phyloP scores from a whole-genome alignment of 2,888 invertebrate species.

The Serripes groenlandicus region DNA sequence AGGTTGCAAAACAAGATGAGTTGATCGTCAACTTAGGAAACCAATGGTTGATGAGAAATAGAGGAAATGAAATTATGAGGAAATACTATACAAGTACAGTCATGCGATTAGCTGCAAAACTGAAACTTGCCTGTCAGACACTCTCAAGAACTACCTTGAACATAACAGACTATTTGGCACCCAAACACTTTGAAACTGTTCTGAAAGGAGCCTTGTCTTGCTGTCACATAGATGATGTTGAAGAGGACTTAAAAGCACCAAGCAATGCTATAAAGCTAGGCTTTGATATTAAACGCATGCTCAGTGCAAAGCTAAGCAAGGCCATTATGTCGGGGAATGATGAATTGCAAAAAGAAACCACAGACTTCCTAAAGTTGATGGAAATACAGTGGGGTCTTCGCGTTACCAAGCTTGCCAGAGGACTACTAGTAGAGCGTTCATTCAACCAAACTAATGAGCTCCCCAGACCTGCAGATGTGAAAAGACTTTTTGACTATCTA shows the following conservation, averaged over 20 bases:
- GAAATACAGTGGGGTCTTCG: slow-evolving; percentile 50
- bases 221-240: slow-evolving; percentile 41
- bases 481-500: slow-evolving; percentile 46
- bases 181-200: slow-evolving; percentile 50
- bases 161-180: slow-evolving; percentile 40
- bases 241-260: slow-evolving; percentile 56
- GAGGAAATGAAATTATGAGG: slow-evolving; percentile 44
- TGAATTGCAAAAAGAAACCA: slow-evolving; percentile 34
- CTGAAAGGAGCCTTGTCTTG: slow-evolving; percentile 47
- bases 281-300: slow-evolving; percentile 50
- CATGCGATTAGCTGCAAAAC: slow-evolving; percentile 48
- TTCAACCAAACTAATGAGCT: slow-evolving; percentile 39
- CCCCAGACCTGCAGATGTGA: slow-evolving; percentile 60
- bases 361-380: slow-evolving; percentile 60
- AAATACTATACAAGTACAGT: slow-evolving; percentile 56
- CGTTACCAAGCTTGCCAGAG: slow-evolving; percentile 58
- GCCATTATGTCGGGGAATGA: slow-evolving; percentile 41
- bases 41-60: slow-evolving; percentile 43
- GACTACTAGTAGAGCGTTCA: slow-evolving; percentile 44
- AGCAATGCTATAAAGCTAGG: slow-evolving; percentile 58
- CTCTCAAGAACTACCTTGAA: no score
- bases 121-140: slow-evolving; percentile 40
- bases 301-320: slow-evolving; percentile 40
- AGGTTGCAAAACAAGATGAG: slow-evolving; percentile 43
- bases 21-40: slow-evolving; percentile 44